Conservation (phyloP, 2,888 invertebrate species). For the Caenorhabditis sp. region DNA sequence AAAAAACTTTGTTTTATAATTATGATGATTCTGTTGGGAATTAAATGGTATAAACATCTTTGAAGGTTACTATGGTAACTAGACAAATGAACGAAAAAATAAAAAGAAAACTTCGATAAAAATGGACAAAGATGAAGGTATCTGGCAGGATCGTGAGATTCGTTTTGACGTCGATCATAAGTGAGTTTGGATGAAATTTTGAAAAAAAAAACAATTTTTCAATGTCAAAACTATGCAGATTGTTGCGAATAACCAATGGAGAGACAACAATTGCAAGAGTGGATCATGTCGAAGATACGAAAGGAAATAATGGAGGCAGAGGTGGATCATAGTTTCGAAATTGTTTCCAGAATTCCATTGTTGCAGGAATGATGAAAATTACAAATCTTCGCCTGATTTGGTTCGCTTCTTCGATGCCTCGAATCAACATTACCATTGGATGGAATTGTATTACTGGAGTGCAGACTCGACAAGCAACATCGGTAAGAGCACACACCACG, state of each 20-base stretch:
- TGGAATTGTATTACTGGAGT: constrained; percentile 84
- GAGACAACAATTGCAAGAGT: constrained; percentile 88
- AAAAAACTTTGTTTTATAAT: no score
- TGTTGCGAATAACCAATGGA: constrained; percentile 82
- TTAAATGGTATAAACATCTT: no score
- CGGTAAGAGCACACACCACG: no score
- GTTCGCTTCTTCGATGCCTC: constrained; percentile 86
- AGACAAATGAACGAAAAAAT: background rate
- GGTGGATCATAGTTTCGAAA: constrained; percentile 74
- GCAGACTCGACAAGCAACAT: constrained; percentile 84
- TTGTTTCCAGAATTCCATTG: no score
- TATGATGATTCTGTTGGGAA: no score
- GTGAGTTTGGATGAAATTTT: constrained; percentile 33
- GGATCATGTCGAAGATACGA: constrained; percentile 93
- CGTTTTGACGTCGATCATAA: constrained; percentile 85
- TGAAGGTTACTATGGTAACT: constrained; percentile 17
- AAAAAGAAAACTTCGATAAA: background rate
- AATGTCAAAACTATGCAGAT: constrained; percentile 74
- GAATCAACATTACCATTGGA: constrained; percentile 77
- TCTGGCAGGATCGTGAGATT: constrained; percentile 93
- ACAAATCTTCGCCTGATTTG: constrained; percentile 83
- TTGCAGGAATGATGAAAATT: constrained; percentile 78
- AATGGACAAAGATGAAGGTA: constrained; percentile 64
- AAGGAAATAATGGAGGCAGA: constrained; percentile 91
- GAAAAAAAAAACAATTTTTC: background rate